Base-by-base conservation (phyloP, 2,797 vertebrate species). In the Miichthys miiuy region DNA sequence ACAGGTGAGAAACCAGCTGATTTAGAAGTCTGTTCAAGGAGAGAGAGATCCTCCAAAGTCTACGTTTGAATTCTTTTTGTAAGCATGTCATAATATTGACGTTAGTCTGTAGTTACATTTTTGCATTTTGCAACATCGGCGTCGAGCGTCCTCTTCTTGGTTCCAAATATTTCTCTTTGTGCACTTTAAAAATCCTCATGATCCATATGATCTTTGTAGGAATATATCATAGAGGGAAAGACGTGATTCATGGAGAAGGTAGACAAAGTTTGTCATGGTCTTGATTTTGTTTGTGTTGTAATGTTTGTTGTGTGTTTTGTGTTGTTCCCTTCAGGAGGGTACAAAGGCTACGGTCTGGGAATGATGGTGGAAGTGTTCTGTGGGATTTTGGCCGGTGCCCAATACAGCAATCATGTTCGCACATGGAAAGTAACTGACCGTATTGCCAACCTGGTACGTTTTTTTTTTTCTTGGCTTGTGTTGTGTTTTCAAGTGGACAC, bases 351-450 rank as follows among this genome's bases (percentile, higher is more conserved):
- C 12, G 95, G 95, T 4, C 86, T 96, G 78, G 94, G 90, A 25
- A 90, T 96, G 92, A 95, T 96, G 95, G 95, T 96, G 79, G 95
- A 96, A 67, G 84, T 95, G 48, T 94, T 96, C 80, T 96, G 94
- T 67, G 95, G 95, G 0, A 95, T 96, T 38, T 77, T 96, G 71
- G 87, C 94, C 0, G 95, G 95, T 0, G 90, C 94, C 5, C 61
- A 93, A 17, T 96, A 95, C 89, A 95, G 95, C 84, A 91, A 88
- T n/a, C 30, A 93, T 1, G 9, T 96, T 65, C 94, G 94, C 58
- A 93, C 85, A 0, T 96, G 95, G 95, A 95, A 94, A 82, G 90
- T 88, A n/a, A 95, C 94, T 0, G 89, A 95, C 78, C 78, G 76
- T 1, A 83, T 88, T 20, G 95, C 95, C 16, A 77, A 96, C 84